Evolutionary conservation across 2,888 invertebrate genomes (phyloP).

Genomic region (Tinea semifulvella): DNA sequence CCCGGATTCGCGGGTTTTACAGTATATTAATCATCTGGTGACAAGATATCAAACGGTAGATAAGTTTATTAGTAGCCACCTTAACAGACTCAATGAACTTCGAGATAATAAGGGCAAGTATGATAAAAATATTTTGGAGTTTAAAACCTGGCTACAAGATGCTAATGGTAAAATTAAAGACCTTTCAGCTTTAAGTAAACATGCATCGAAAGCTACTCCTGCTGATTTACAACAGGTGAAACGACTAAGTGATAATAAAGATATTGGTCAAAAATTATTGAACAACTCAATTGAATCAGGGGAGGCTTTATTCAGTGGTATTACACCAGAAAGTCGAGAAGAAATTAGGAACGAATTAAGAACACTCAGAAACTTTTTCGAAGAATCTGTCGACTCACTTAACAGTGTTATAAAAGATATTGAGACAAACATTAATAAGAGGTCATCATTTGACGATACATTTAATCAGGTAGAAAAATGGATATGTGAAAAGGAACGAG

Average conservation of each 20-base stretch:
- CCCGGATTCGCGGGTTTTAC: conserved; percentile 84
- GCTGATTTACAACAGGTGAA: conserved; percentile 81
- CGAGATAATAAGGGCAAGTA: conserved; percentile 76
- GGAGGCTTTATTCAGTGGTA: conserved; percentile 86
- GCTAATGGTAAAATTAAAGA: conserved; percentile 78
- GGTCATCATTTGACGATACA: conserved; percentile 93
- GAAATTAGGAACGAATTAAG: conserved; percentile 83
- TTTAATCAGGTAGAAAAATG: conserved; percentile 88
- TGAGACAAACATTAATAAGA: conserved; percentile 87
- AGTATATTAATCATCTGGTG: conserved; percentile 81
- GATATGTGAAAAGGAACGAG: conserved; percentile 81
- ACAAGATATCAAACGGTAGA: conserved; percentile 78
- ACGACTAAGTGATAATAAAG: conserved; percentile 76
- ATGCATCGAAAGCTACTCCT: conserved; percentile 76
- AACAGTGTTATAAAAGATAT: conserved; percentile 87
- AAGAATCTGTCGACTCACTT: conserved; percentile 84
- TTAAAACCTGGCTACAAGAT: conserved; percentile 81
- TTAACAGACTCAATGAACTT: conserved; percentile 76
- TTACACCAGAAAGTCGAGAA: conserved; percentile 89
- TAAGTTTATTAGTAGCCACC: conserved; percentile 75
- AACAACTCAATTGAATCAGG: conserved; percentile 87
- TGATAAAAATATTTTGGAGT: conserved; percentile 70
- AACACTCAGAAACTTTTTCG: conserved; percentile 81
- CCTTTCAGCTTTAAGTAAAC: conserved; percentile 77
- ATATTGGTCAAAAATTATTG: conserved; percentile 79